Conservation (phyloP, 1,140 invertebrate genomes). For the Hormaphis cornu region DNA sequence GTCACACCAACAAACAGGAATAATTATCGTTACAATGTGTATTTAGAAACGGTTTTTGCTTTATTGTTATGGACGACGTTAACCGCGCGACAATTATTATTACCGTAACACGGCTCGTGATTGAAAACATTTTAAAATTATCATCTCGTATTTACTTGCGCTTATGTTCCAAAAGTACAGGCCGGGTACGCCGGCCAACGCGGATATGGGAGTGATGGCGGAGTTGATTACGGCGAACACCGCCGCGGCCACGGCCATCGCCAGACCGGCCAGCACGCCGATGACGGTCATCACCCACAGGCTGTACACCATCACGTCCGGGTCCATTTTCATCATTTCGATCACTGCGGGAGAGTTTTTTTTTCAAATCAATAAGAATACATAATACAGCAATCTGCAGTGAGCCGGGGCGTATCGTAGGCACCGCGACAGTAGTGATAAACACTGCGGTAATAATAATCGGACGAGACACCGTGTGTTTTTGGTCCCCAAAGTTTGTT, state of each 20-base stretch:
- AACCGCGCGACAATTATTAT: no score
- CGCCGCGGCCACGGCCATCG: slow-evolving; percentile 57
- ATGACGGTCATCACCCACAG: slow-evolving; percentile 62
- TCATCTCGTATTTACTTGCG: slow-evolving; percentile 51
- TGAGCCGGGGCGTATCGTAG: background rate
- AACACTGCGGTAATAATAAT: no score
- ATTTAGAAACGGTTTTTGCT: no score
- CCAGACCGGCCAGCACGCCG: slow-evolving; percentile 53
- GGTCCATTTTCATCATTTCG: slow-evolving; percentile 52
- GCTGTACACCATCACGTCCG: slow-evolving; percentile 57
- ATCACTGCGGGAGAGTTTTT: slow-evolving; percentile 50
- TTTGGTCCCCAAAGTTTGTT: no score
- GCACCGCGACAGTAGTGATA: no score
- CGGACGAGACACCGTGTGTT: no score
- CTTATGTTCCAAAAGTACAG: slow-evolving; percentile 68
- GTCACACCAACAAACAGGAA: no score
- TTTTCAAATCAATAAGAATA: slow-evolving; percentile 20
- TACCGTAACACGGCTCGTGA: no score
- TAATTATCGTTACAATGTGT: no score
- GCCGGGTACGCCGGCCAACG: slow-evolving; percentile 63
- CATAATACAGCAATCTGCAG: no score
- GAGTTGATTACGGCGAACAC: slow-evolving; percentile 71
- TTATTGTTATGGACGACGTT: no score
- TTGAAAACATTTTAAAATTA: background rate
- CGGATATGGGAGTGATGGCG: slow-evolving; percentile 60